Base-by-base conservation (phyloP, 2,797 vertebrate species). In the Microctenopoma stevenorrisi region DNA sequence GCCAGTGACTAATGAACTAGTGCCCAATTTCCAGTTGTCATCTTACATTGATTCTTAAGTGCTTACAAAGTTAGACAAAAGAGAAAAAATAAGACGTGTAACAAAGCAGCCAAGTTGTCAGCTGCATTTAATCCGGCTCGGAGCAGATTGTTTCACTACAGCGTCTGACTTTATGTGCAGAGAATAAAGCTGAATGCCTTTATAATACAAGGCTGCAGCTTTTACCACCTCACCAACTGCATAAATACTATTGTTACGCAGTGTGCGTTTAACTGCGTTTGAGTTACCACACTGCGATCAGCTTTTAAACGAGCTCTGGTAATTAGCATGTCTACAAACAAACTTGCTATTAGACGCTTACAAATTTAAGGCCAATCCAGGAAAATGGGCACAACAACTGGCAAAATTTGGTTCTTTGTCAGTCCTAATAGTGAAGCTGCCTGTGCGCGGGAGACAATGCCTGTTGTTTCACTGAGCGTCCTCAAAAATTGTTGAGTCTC, bases 281-380 rank as follows among this genome's bases (percentile, higher is more conserved):
- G 69, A 70, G 79, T 83, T 73, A 68, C 48, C 68, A 60, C 74
- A 60, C 75, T 69, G 71, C 33, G 48, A 80, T 78, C 47, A 18
- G 72, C 76, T 79, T 82, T 84, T 73, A 82, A 83, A 83, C 69
- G 70, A 76, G 63, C 54, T 46, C 53, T 40, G 55, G 42, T 78
- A 84, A 85, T 86, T 83, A 82, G 64, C 83, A 74, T 57, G 68
- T 82, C 72, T 63, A 60, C 76, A 86, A 89, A 89, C 76, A 86
- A 75, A 79, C 68, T 70, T 71, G 72, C 69, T 77, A 72, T 83
- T 83, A 74, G 64, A 69, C 65, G 66, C 63, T 76, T 62, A 73
- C 67, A 89, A 79, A 87, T 85, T 62, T 81, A 63, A 76, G 51
- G 56, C 66, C 69, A 43, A 64, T 72, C 61, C 57, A 64, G 55